A percentile compares a stretch with the other conserved stretches of the same genome.
Conservation (phyloP, 2,888 invertebrate species). For the Heliconius hortense region DNA sequence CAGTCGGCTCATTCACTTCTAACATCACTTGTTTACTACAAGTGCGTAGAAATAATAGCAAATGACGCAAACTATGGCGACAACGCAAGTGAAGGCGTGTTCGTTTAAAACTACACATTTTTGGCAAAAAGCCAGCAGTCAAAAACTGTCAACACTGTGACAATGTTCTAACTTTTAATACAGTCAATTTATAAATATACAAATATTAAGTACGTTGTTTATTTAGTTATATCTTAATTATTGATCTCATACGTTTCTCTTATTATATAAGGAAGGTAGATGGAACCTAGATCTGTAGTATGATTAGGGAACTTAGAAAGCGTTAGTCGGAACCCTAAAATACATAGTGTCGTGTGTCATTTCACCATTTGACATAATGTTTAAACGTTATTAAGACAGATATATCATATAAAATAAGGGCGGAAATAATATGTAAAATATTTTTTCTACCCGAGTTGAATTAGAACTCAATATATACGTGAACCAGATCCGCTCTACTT, state of each 20-base stretch:
- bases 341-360: background rate
- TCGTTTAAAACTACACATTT: constrained; percentile 23
- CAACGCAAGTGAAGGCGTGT: constrained; percentile 39
- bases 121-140: constrained; percentile 40
- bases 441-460: background rate
- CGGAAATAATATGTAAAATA: too few relatives aligned
- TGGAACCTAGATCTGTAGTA: too few relatives aligned
- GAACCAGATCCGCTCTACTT: too few relatives aligned
- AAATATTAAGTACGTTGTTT: too few relatives aligned
- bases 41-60: constrained; percentile 36
- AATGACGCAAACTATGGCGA: constrained; percentile 40
- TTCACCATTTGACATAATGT: background rate
- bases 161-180: constrained; percentile 19
- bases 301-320: too few relatives aligned
- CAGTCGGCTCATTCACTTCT: background rate
- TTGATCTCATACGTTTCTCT: too few relatives aligned
- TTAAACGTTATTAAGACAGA: background rate
- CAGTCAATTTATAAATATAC: too few relatives aligned
- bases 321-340: too few relatives aligned
- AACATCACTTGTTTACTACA: constrained; percentile 31
- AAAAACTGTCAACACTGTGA: constrained; percentile 17
- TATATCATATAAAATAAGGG: background rate
- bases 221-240: too few relatives aligned
- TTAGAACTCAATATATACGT: background rate
- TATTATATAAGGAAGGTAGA: too few relatives aligned